Base-by-base conservation (phyloP, 2,888 invertebrate species). In the Xestobium rufovillosum region DNA sequence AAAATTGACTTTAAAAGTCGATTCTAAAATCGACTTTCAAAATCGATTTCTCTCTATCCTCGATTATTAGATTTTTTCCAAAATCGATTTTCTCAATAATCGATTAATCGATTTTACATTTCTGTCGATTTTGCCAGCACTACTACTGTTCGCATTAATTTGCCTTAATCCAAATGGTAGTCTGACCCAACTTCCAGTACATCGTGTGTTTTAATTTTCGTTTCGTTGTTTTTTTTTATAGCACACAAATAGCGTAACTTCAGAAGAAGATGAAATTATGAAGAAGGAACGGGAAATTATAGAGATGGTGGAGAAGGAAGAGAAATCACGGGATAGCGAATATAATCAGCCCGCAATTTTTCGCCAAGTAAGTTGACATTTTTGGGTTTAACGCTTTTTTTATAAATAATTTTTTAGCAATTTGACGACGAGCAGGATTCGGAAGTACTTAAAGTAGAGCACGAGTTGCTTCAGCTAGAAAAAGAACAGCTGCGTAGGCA, bases 401-500 rank as follows among this genome's bases (percentile, higher is more conserved):
- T 31, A 39, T 35, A 42, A 59, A 56, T 42, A 48, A 35, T 44
- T 53, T 26, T 36, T 53, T 30, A 51, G 56, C 48, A 58, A 51
- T 40, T 44, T 59, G n/a, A n/a, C 38, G 58, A 59, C 42, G 61
- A 59, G 36, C 57, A 62, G 48, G 62, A 65, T 48, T 63, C 63
- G 10, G 65, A 65, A 54, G 63, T 85, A 13, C 69, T 85, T 17
- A 78, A 83, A 46, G 83, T 85, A 44, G 85, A 86, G 65, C 74
- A 83, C 28, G 85, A 86, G 63, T 68, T 86, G 2, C 61, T 84
- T 3, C 84, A 86, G 59, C 61, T 82, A 29, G 83, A 87, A 57
- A 80, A 82, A 59, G 85, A 85, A 57, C 84, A 85, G 56, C 56
- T 85, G 8, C 76, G 83, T 45, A 70, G 85, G 2, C 83, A 84